Conservation (phyloP, 2,888 invertebrate species). For the Aspidiotus destructor region DNA sequence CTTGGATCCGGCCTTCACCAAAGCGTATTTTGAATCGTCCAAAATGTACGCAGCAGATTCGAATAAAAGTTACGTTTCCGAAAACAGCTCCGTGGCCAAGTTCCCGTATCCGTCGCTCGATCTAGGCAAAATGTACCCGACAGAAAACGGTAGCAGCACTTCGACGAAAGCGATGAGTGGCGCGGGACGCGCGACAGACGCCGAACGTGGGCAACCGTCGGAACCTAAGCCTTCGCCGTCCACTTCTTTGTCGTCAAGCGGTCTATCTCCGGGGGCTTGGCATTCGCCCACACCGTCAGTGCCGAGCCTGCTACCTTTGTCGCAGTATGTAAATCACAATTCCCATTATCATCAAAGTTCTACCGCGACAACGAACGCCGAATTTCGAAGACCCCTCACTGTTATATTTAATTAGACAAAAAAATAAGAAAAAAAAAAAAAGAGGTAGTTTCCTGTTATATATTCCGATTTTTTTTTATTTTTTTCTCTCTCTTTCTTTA, state of each 20-base stretch:
- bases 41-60: constrained; percentile 49
- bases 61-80: constrained; percentile 26
- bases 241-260: constrained; percentile 31
- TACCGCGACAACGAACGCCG: constrained; percentile 52
- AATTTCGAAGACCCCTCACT: constrained; percentile 63
- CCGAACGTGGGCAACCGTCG: constrained; percentile 17
- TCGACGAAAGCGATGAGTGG: not conserved
- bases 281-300: constrained; percentile 37
- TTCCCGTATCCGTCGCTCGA: constrained; percentile 27
- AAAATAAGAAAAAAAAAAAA: not conserved
- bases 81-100: constrained; percentile 19
- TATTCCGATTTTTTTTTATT: not conserved
- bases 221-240: constrained; percentile 34
- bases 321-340: constrained; percentile 53
- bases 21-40: constrained; percentile 59
- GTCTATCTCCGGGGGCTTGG: constrained; percentile 37
- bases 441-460: too few species aligned
- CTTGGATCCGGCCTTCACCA: constrained; percentile 57
- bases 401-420: constrained; percentile 70
- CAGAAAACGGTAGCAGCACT: constrained; percentile 4
- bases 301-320: constrained; percentile 51
- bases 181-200: constrained; percentile 11
- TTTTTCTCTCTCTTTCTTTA: not conserved
- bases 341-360: constrained; percentile 42
- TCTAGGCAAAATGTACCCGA: constrained; percentile 20